These are phyloP conservation scores for Microcebus ravelobensis DNA, from an alignment of 2,113 vertebrate species.

Conservation along the genomic window DNA sequence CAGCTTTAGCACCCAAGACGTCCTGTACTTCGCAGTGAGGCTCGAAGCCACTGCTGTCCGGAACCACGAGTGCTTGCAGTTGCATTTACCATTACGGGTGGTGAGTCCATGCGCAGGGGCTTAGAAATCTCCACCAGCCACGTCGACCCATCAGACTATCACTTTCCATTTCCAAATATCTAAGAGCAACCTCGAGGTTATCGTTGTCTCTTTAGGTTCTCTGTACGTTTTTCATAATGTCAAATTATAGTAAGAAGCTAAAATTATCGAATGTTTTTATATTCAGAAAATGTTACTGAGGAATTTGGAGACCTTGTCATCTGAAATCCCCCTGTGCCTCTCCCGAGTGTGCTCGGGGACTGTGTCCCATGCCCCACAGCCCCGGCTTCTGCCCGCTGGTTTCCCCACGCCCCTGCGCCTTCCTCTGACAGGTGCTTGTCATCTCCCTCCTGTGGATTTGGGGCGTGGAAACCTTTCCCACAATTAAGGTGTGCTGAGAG, in stretches of 20 bases:
- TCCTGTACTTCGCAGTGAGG: not conserved
- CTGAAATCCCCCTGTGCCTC: not conserved
- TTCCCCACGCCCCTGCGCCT: not conserved
- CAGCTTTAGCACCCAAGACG: rapidly evolving
- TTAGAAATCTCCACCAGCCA: not conserved
- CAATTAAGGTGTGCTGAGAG: constrained; percentile 34
- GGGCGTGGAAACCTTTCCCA: constrained; percentile 44
- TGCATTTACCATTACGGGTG: too few species aligned
- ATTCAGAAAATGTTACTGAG: not conserved
- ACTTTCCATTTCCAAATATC: not conserved
- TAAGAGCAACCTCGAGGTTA: not conserved
- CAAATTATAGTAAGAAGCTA: not conserved
- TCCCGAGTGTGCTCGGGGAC: not conserved
- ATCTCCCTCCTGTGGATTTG: not conserved
- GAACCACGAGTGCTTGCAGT: not conserved
- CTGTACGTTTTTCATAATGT: not conserved
- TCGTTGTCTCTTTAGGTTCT: not conserved
- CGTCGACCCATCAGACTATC: not conserved
- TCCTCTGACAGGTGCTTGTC: not conserved
- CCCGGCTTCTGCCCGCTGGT: not conserved
- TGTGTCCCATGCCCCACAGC: too few species aligned
- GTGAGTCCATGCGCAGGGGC: not conserved
- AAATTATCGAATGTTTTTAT: not conserved
- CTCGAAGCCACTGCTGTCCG: rapidly evolving
- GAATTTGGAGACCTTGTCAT: not conserved